A percentile compares a stretch with the other conserved stretches of the same genome.
Evolutionary conservation across 2,113 vertebrate species (phyloP).

Genomic region (Dipodomys merriami): DNA sequence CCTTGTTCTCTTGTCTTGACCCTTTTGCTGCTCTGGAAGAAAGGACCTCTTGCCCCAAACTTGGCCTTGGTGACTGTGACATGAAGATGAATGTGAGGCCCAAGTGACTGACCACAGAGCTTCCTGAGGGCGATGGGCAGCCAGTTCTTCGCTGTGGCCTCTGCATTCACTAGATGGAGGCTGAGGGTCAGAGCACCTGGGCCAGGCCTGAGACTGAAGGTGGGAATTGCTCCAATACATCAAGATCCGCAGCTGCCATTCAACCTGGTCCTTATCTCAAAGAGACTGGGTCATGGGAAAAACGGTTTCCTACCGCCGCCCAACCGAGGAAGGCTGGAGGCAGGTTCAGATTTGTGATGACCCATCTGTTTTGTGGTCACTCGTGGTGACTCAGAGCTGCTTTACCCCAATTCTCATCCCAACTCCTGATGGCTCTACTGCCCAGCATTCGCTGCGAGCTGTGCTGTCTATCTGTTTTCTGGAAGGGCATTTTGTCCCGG

Average conservation of each 20-base stretch:
- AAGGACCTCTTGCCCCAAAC: accelerated
- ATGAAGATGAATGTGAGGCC: background rate
- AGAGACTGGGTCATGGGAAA: accelerated
- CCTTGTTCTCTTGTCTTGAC: background rate
- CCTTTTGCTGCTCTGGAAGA: background rate
- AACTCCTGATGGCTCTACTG: background rate
- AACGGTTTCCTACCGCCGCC: background rate
- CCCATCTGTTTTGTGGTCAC: background rate
- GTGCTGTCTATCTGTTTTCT: accelerated
- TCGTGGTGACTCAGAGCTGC: background rate
- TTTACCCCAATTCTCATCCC: background rate
- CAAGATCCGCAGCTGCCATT: background rate
- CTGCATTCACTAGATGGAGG: background rate
- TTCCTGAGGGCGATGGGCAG: background rate
- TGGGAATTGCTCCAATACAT: background rate
- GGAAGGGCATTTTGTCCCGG: background rate
- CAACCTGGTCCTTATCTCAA: background rate
- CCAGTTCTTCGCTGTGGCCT: background rate
- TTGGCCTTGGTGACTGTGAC: no score
- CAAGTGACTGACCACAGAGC: accelerated
- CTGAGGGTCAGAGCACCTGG: no score
- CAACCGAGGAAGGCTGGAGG: no score
- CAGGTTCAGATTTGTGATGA: background rate
- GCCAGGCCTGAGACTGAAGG: background rate
- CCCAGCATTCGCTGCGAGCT: background rate